Evolutionary conservation across 2,797 vertebrate species (phyloP), one percentile per base, ranked within the genome.

Genomic region (Gadopsis marmoratus): DNA sequence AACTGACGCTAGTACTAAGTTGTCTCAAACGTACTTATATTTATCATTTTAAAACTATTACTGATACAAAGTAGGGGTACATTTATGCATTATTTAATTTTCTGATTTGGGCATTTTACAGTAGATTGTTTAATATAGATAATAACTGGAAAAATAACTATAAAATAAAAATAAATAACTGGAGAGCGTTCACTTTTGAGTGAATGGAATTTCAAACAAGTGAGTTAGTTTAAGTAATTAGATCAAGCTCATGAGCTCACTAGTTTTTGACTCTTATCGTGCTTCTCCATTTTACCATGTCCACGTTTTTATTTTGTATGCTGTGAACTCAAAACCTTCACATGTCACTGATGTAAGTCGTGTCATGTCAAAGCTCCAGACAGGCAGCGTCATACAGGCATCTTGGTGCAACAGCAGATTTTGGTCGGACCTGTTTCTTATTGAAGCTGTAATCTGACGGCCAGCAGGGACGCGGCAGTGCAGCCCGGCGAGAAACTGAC

Each of bases 381-480:
- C 3, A 54, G 0, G 37, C 48, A 26, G 10, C 54, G 58, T 56
- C 21, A 19, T 35, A 37, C 9, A 10, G 37, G 37, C 26, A 14
- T 48, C 13, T 8, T 14, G 6, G 21, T 13, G n/a, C 47, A 4
- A 0, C 50, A 29, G 26, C 16, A 51, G 1, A 43, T 26, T 43
- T 16, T 37, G 0, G 8, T n/a, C 33, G 2, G 51, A 31, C 39
- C 21, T 21, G 7, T 39, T 39, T 39, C 14, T 48, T 75, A 31
- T 58, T 5, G 7, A n/a, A 29, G 23, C 63, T 76, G 58, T 33
- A n/a, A 76, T 48, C 59, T 76, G 59, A 13, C 26, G 66, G 55
- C 19, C 72, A 48, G 51, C 69, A 43, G 58, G 39, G 64, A 80
- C 0, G 51, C 53, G 6, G 45, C 37, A 7, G 41, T 1, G 41